A percentile compares a stretch with the other conserved stretches of the same genome.
Conservation (phyloP, 64 coral and sea anemone species). For the Montipora efflorescens region DNA sequence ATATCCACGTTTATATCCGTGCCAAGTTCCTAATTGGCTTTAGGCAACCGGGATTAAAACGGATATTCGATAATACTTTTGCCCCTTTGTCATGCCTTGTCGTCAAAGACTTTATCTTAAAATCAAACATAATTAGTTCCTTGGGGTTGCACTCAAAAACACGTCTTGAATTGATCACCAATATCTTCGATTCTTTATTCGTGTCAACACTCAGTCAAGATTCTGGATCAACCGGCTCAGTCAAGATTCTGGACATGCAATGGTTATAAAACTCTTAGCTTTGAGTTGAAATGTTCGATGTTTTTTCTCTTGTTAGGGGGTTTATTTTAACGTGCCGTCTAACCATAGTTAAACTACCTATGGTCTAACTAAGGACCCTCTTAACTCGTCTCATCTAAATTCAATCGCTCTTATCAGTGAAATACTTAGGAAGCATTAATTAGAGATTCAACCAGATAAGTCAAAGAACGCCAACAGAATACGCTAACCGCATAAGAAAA, state of each 20-base stretch:
- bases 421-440: neutral
- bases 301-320: no score
- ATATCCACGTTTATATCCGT: neutral
- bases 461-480: neutral
- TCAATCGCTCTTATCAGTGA: neutral
- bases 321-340: no score
- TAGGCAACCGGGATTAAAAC: conserved; percentile 11
- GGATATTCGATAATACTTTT: neutral
- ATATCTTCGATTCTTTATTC: no score
- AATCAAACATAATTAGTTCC: neutral
- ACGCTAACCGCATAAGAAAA: neutral
- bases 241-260: no score
- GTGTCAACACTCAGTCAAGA: no score
- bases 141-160: neutral
- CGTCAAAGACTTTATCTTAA: neutral
- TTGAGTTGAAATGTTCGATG: no score
- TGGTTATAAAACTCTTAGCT: no score
- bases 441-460: neutral
- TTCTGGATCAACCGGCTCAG: no score
- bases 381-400: neutral
- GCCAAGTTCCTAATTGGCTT: conserved; percentile 11
- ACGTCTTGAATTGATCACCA: no score
- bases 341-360: no score
- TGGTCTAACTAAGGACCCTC: no score
- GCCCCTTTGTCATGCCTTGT: neutral